Evolutionary conservation across 2,113 vertebrate species (phyloP), one percentile per base, ranked within the genome.

Genomic region (Nannobrachium achirus): DNA sequence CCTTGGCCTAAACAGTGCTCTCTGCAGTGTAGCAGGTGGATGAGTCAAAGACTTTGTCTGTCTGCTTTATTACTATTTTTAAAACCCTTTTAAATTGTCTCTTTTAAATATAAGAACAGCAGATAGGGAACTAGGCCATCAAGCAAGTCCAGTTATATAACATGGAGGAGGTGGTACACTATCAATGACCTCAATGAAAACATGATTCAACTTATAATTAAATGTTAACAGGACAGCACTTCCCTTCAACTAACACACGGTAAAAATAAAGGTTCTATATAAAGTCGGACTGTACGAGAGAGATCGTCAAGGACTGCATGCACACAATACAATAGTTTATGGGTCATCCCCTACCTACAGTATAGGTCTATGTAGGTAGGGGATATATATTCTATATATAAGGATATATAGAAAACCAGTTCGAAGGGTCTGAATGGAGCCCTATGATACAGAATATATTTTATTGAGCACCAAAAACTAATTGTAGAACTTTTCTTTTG

Each of bases 151-250:
- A 11, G 44, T 11, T 45, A 45, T 45, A 45, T 45, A 70, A 33
- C n/a, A 50, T 9, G 9, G n/a, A n/a, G n/a, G n/a, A n/a, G n/a
- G n/a, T n/a, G n/a, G 10, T n/a, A 41, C 40, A 59, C 38, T 50
- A 1, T 39, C 13, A 25, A 13, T 6, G 14, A 53, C 1, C 40
- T 16, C 11, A n/a, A n/a, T 18, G 44, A 39, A 16, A 46, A 79
- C 61, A 25, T 81, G 60, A 75, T n/a, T 16, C 77, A 18, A 63
- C 71, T 73, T 88, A 78, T 82, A 7, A 58, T 84, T 87, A 80
- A 86, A 87, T 84, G 59, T 57, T 46, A 64, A 88, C 82, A 76
- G 19, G 78, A 83, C 74, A 78, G 70, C 57, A 75, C 57, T 65
- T 77, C 18, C 81, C 16, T 50, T 61, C 56, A 81, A 73, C 66